Conservation (phyloP, 2,888 invertebrate genomes). For the Drosophila pseudotalamancana region DNA sequence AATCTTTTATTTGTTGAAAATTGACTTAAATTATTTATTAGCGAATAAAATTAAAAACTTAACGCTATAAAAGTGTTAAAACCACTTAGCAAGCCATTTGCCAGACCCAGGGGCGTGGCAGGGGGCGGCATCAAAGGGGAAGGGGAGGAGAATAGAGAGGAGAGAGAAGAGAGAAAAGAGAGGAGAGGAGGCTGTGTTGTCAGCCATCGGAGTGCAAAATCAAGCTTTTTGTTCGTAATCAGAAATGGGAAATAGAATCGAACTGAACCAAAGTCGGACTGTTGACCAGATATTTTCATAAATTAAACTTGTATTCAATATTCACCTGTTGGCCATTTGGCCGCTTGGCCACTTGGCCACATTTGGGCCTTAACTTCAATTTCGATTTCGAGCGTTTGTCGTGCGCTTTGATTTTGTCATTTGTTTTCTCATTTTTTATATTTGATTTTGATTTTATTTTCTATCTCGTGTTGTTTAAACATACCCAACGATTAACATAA, state of each 20-base stretch:
- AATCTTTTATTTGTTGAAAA: slow-evolving; percentile 68
- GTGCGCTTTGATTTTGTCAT: slow-evolving; percentile 68
- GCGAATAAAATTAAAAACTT: slow-evolving; percentile 79
- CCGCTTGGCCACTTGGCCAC: slow-evolving; percentile 24
- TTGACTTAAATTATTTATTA: slow-evolving; percentile 80
- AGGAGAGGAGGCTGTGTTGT: background rate
- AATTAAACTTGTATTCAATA: slow-evolving; percentile 37
- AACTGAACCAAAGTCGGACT: slow-evolving; percentile 8
- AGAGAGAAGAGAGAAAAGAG: too few relatives aligned
- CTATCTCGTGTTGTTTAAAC: slow-evolving; percentile 46
- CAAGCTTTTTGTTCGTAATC: slow-evolving; percentile 17
- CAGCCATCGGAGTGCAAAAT: slow-evolving; percentile 18
- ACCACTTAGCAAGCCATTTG: slow-evolving; percentile 80
- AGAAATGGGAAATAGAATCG: slow-evolving; percentile 34
- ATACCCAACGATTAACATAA: slow-evolving; percentile 70
- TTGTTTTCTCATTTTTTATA: slow-evolving; percentile 63
- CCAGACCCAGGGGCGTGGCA: slow-evolving; percentile 36
- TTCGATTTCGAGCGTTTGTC: slow-evolving; percentile 38
- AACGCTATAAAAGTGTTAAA: slow-evolving; percentile 83
- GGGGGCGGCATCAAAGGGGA: too few relatives aligned
- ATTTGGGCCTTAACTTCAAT: slow-evolving; percentile 24
- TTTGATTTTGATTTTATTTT: slow-evolving; percentile 22
- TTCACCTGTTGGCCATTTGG: slow-evolving; percentile 40
- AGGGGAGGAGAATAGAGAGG: too few relatives aligned
- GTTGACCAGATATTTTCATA: slow-evolving; percentile 31